Percentiles rank a stretch among this genome's conserved stretches.
Conservation (phyloP, 2,113 vertebrate genomes). For the Oenanthe melanoleuca region DNA sequence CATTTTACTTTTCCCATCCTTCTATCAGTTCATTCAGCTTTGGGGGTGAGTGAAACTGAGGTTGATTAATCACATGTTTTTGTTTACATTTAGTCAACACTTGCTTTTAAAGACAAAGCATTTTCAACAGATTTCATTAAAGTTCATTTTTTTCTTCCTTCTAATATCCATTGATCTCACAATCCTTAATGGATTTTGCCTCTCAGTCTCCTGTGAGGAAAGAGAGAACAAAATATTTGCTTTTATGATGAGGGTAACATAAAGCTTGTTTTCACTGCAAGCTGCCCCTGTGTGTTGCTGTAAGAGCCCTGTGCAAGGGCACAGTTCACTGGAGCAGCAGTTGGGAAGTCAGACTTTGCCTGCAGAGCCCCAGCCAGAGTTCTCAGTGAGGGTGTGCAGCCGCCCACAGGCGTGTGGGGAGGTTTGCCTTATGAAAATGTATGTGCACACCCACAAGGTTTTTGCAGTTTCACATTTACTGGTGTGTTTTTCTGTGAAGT, state of each 20-base stretch:
- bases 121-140: neutral
- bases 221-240: slow-evolving; percentile 16
- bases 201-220: neutral
- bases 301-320: neutral
- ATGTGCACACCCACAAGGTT: slow-evolving; percentile 12
- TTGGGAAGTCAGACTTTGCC: neutral
- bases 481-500: neutral
- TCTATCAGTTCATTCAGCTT: neutral
- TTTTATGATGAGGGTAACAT: neutral
- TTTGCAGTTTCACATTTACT: neutral
- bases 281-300: neutral
- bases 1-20: neutral
- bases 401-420: neutral
- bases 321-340: neutral
- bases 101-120: neutral
- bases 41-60: neutral
- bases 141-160: neutral
- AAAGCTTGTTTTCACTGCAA: neutral
- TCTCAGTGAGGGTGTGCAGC: neutral
- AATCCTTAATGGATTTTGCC: neutral
- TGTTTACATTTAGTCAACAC: neutral
- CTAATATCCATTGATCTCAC: neutral
- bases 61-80: neutral
- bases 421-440: neutral
- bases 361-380: neutral